phyloP scores from a whole-genome alignment of 2,888 invertebrate genomes.

The Cataglyphis altisquamis region DNA sequence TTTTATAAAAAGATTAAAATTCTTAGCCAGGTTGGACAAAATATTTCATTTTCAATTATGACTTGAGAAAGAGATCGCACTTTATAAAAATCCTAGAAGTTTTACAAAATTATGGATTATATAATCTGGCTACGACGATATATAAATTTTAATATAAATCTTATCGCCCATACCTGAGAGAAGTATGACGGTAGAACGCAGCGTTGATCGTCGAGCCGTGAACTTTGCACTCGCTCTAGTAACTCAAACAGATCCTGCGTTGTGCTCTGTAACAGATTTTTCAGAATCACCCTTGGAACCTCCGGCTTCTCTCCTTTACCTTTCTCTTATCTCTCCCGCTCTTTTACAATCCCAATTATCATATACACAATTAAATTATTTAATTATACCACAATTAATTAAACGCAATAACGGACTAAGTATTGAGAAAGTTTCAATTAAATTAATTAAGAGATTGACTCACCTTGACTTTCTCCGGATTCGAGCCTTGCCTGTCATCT shows the following conservation, averaged over 20 bases:
- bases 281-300: background rate
- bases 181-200: conserved; percentile 97
- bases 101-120: no score
- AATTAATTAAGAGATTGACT: background rate
- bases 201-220: conserved; percentile 98
- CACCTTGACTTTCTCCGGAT: conserved; percentile 82
- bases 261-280: conserved; percentile 78
- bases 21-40: no score
- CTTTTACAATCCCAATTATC: background rate
- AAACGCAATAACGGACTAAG: background rate
- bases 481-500: conserved; percentile 80
- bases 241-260: conserved; percentile 96
- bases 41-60: no score
- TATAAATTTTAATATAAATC: background rate
- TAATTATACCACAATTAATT: background rate
- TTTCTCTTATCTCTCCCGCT: background rate
- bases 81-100: no score
- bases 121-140: no score
- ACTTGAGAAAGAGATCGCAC: no score
- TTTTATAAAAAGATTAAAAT: no score
- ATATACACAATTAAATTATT: background rate
- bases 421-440: background rate
- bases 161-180: conserved; percentile 91
- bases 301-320: no score
- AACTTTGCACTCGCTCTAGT: conserved; percentile 97